Base-by-base conservation (phyloP, 2,797 vertebrate species). In the Poecile montanus region DNA sequence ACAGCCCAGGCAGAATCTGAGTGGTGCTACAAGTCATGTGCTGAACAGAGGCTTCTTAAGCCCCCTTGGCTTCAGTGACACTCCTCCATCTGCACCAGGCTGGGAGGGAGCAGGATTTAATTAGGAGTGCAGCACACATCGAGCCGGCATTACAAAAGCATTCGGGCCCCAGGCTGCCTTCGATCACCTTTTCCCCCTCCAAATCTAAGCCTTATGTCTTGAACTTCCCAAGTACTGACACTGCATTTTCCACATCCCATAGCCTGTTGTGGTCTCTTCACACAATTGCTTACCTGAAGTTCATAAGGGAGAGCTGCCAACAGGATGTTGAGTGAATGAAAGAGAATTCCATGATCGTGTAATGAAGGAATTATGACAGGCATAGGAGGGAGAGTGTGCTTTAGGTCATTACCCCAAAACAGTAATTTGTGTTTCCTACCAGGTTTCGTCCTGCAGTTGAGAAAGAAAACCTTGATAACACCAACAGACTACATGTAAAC, bases 101-200 rank as follows among this genome's bases (percentile, higher is more conserved):
- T 71, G 38, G 75, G 60, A 85, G 50, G 85, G 75, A 92, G 86
- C 89, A 95, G 89, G 75, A 85, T 77, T 80, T 47, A 74, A 89
- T 93, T 68, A 92, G 74, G 61, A 85, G 42, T 1, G 1, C 50
- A 83, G 70, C 8, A 91, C 78, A 85, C 42, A 40, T 5, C 0
- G 3, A 91, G 82, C 34, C 85, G 82, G 61, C 54, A 61, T 19
- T 29, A 68, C 68, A 36, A 75, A 92, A 65, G 44, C 77, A 50
- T 70, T 78, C 85, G 75, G 29, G 34, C 66, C 75, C n/a, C 27
- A 61, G 73, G 54, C 82, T 85, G 30, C 73, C 85, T 75, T 57
- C 10, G 0, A 29, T 75, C 85, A 85, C 78, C 84, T 88, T 51
- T 68, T 21, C 17, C 34, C 32, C 56, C n/a, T 71, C 40, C 73